phyloP scores from a whole-genome alignment of 2,888 invertebrate genomes.

The Dastarcus helophoroides region DNA sequence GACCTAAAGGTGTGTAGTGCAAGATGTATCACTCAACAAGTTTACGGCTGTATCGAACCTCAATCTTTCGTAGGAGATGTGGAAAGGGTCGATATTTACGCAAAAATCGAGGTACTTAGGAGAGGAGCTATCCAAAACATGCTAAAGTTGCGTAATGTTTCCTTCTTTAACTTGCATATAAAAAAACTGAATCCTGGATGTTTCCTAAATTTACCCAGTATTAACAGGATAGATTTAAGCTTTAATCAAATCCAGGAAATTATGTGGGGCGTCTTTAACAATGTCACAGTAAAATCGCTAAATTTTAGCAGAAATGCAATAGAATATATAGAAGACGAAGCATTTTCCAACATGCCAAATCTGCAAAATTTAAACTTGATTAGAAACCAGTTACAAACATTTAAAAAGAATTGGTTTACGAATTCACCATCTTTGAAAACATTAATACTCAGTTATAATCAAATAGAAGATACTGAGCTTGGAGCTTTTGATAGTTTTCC shows the following conservation, averaged over 20 bases:
- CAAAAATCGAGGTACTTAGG: background rate
- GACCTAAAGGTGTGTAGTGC: background rate
- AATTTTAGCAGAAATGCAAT: too few species aligned
- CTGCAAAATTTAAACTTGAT: too few species aligned
- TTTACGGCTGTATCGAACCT: slow-evolving; percentile 1
- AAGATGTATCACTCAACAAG: slow-evolving; percentile 1
- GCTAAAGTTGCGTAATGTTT: background rate
- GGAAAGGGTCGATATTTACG: slow-evolving; percentile 1
- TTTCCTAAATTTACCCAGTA: slow-evolving; percentile 1
- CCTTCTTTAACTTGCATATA: background rate
- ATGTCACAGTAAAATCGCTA: background rate
- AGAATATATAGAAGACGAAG: too few species aligned
- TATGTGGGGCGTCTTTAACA: slow-evolving; percentile 1
- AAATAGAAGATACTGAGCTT: background rate
- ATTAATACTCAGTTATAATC: background rate
- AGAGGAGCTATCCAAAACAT: slow-evolving; percentile 1
- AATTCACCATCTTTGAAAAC: background rate
- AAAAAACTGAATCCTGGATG: slow-evolving; percentile 1
- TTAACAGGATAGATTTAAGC: background rate
- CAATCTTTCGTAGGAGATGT: background rate
- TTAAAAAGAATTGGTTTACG: background rate
- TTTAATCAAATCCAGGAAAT: background rate
- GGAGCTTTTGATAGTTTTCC: background rate
- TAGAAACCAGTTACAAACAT: background rate
- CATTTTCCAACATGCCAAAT: too few species aligned